These are phyloP conservation scores for Ctenomys sociabilis DNA, from an alignment of 2,113 vertebrate genomes.

Conservation along the genomic window DNA sequence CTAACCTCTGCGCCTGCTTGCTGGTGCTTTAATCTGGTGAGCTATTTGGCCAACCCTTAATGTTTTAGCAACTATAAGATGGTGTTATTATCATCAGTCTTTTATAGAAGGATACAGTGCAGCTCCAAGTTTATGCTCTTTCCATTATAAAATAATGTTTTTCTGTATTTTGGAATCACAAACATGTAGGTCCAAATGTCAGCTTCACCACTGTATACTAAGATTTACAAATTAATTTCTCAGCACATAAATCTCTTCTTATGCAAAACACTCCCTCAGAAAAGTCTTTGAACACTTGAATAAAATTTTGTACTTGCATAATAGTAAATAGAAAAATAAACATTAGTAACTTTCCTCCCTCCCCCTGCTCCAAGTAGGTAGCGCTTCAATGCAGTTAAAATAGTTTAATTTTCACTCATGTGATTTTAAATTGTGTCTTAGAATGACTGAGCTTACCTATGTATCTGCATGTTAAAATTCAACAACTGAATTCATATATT, in stretches of 20 bases:
- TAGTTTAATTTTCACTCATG: background rate
- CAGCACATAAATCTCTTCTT: background rate
- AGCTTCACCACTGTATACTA: background rate
- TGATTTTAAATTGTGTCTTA: background rate
- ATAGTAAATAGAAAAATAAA: background rate
- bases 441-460: background rate
- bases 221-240: background rate
- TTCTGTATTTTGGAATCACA: slow-evolving; percentile 13
- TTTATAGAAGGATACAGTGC: background rate
- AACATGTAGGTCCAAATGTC: background rate
- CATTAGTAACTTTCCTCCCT: background rate
- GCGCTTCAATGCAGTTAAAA: background rate
- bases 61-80: background rate
- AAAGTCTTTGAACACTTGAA: background rate
- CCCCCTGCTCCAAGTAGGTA: background rate
- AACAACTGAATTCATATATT: background rate
- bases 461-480: background rate
- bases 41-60: too few species aligned
- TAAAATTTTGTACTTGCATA: background rate
- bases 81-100: background rate
- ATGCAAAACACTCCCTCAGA: background rate
- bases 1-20: too few species aligned
- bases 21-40: too few species aligned
- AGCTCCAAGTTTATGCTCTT: background rate
- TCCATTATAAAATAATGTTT: background rate